Evolutionary conservation across 2,797 vertebrate species (phyloP).

Genomic region (Stomatorhinus walkeri): DNA sequence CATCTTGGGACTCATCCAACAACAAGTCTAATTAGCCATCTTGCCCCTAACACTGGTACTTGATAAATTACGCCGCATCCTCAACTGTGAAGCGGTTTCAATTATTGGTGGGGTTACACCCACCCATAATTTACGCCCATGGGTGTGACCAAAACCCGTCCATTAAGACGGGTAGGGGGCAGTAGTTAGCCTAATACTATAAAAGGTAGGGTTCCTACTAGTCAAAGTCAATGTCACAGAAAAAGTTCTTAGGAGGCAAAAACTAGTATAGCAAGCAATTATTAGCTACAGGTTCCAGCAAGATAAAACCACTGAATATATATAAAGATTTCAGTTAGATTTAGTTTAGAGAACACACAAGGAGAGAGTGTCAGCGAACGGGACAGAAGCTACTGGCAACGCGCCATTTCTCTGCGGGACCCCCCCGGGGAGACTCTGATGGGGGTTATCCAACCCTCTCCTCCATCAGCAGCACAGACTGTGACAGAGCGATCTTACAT

Average conservation of each 20-base stretch:
- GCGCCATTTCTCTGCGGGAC: not conserved
- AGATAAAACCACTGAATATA: not conserved
- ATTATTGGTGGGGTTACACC: not conserved
- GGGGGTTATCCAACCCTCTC: not conserved
- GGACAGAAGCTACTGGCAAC: not conserved
- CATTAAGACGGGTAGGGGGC: not conserved
- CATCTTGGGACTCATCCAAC: not conserved
- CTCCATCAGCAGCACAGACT: not conserved
- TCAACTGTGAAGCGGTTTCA: not conserved
- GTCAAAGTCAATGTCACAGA: not conserved
- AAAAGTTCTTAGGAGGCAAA: not conserved
- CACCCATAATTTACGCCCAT: not conserved
- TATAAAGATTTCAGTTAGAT: too few relatives aligned
- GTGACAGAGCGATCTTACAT: not conserved
- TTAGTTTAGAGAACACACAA: not conserved
- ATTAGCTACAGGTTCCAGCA: not conserved
- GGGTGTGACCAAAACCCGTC: not conserved
- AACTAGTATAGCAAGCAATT: not conserved
- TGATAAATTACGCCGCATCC: not conserved
- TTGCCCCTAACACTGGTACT: not conserved
- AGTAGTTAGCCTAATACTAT: not conserved
- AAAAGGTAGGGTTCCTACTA: not conserved
- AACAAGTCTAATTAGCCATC: not conserved
- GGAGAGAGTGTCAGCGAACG: not conserved
- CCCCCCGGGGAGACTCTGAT: not conserved